Conservation (phyloP, 2,797 vertebrate genomes). For the Phrynocephalus guinanensis region DNA sequence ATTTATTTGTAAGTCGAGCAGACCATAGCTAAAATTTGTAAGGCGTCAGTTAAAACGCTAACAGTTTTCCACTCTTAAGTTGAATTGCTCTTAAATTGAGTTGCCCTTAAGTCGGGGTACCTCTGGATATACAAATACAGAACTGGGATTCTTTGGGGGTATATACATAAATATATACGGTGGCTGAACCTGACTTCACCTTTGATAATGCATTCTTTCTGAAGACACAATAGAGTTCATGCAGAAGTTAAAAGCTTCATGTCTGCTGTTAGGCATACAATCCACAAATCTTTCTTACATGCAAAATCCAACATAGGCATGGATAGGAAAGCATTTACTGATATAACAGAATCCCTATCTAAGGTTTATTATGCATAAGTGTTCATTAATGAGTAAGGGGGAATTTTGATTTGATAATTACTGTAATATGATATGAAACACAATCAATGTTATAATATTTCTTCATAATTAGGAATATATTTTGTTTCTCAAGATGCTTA, state of each 20-base stretch:
- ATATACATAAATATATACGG: background rate
- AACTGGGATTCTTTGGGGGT: background rate
- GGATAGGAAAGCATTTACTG: background rate
- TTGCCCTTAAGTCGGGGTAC: too few relatives aligned
- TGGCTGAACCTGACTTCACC: constrained; percentile 5
- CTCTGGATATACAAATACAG: background rate
- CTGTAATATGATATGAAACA: constrained; percentile 8
- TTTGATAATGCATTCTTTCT: constrained; percentile 20
- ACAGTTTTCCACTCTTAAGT: too few relatives aligned
- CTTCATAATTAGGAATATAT: constrained; percentile 11
- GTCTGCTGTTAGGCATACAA: background rate
- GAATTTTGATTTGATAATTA: background rate
- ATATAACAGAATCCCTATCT: background rate
- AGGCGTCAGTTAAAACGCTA: too few relatives aligned
- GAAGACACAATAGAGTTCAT: constrained; percentile 9
- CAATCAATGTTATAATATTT: constrained; percentile 24
- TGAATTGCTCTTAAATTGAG: too few relatives aligned
- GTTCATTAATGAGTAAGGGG: too few relatives aligned
- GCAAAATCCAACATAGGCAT: background rate
- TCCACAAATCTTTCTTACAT: background rate
- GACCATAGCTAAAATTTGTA: too few relatives aligned
- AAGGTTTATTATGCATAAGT: background rate
- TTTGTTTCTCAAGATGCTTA: constrained; percentile 20
- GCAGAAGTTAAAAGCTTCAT: constrained; percentile 10
- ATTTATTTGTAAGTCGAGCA: too few relatives aligned